These are phyloP conservation scores for Pinctada fucata DNA, from an alignment of 2,888 invertebrate genomes.

Conservation along the genomic window DNA sequence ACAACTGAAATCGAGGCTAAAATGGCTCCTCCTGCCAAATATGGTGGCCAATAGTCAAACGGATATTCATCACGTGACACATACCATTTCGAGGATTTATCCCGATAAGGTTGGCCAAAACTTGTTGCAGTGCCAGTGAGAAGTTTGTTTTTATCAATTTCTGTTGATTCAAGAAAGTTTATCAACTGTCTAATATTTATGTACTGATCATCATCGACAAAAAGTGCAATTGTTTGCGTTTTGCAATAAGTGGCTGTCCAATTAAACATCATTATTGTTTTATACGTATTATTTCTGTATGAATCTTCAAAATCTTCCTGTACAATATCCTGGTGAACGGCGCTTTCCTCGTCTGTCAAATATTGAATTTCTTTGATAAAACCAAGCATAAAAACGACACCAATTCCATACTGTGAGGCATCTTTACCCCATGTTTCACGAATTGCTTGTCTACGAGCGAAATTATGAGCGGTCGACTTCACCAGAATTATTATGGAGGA, in stretches of 20 bases:
- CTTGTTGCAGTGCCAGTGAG: not conserved
- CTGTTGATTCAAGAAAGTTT: not conserved
- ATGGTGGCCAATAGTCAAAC: slow-evolving; percentile 11
- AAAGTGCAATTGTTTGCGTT: not conserved
- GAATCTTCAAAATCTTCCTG: not conserved
- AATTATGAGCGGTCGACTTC: slow-evolving; percentile 1
- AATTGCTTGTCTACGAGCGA: not conserved
- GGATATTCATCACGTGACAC: slow-evolving; percentile 1
- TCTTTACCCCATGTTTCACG: not conserved
- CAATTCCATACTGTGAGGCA: too few relatives aligned
- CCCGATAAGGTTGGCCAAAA: not conserved
- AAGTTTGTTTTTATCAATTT: not conserved
- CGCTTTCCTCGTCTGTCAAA: not conserved
- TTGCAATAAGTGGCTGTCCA: not conserved
- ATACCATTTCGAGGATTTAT: not conserved
- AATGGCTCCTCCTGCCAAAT: not conserved
- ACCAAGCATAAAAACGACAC: not conserved
- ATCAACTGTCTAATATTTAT: not conserved
- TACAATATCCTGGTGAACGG: not conserved
- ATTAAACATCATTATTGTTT: slow-evolving; percentile 2
- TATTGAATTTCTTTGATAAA: not conserved
- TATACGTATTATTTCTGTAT: not conserved
- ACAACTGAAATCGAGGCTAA: not conserved
- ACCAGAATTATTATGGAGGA: not conserved
- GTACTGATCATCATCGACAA: slow-evolving; percentile 8